Evolutionary conservation across 2,113 vertebrate species (phyloP), one percentile per base, ranked within the genome.

Genomic region (Helogale parvula): DNA sequence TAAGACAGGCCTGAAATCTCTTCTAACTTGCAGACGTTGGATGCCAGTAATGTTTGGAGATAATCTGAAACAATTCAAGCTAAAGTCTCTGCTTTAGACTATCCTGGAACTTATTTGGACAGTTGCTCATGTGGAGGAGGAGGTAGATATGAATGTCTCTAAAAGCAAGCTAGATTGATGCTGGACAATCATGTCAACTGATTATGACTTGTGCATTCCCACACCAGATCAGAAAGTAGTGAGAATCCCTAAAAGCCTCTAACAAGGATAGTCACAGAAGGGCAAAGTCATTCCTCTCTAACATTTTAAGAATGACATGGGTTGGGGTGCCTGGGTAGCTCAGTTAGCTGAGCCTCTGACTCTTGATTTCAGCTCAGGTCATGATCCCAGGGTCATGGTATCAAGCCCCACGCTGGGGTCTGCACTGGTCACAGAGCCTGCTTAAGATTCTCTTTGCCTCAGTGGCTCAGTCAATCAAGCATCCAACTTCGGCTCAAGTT

Each of bases 71-170:
- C 9, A 66, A 11, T 10, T 2, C 10, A 83, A 10, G 52, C 0
- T 38, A 2, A 13, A 21, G 25, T 13, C 25, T 82, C 74, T 80
- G 66, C 10, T 41, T 65, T 35, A 60, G 33, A 35, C 2, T 79
- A n/a, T 23, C 29, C 29, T 54, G 25, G 25, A 8, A 21, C 25
- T 63, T 31, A 35, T 57, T 50, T 72, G 27, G 72, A 88, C 9
- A n/a, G 16, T 0, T 66, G 7, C 0, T 50, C 19, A 9, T 3
- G 0, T 12, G 33, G 7, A 21, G 41, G 35, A 84, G 21, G 13
- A 21, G 7, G 5, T 7, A 5, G 31, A 66, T 1, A 11, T 3
- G 25, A 35, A 19, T 77, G 9, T 27, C 72, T 10, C 25, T 0
- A 7, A 7, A 47, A 38, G 19, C 3, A 83, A 50, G 2, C 3